Evolutionary conservation across 2,888 invertebrate species (phyloP).

Genomic region (Argyresthia albistria): DNA sequence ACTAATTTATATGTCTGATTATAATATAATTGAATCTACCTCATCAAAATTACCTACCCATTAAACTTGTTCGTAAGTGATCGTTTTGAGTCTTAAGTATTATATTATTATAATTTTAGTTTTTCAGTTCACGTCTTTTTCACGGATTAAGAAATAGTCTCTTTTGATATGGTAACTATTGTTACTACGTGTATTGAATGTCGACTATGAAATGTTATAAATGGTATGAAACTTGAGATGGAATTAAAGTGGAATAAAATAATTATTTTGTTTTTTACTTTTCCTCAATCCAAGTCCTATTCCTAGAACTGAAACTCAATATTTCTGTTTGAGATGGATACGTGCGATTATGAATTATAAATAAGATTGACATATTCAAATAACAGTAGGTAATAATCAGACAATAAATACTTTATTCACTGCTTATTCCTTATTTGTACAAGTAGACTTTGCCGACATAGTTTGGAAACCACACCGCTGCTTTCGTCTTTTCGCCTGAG

Average conservation of each 20-base stretch:
- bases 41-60: conserved; percentile 70
- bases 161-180: conserved; percentile 70
- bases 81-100: conserved; percentile 64
- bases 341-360: too few species aligned
- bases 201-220: conserved; percentile 35
- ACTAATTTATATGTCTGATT: too few species aligned
- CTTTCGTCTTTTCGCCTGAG: conserved; percentile 48
- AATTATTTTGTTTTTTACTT: conserved; percentile 26
- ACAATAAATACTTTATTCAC: conserved; percentile 15
- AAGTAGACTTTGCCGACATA: conserved; percentile 83
- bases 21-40: conserved; percentile 64
- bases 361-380: too few species aligned
- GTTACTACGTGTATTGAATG: conserved; percentile 64
- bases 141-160: not conserved
- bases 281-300: not conserved
- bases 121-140: conserved; percentile 24
- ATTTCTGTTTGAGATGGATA: too few species aligned
- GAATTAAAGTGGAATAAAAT: conserved; percentile 48
- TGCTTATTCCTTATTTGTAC: conserved; percentile 48
- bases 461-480: conserved; percentile 77
- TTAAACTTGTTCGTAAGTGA: conserved; percentile 66
- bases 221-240: conserved; percentile 52
- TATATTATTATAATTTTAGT: conserved; percentile 28
- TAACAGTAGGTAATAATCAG: too few species aligned
- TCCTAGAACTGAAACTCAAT: too few species aligned